A percentile compares a stretch with the other conserved stretches of the same genome.
phyloP scores from a whole-genome alignment of 2,888 invertebrate species.

The Drosophila sordidula region DNA sequence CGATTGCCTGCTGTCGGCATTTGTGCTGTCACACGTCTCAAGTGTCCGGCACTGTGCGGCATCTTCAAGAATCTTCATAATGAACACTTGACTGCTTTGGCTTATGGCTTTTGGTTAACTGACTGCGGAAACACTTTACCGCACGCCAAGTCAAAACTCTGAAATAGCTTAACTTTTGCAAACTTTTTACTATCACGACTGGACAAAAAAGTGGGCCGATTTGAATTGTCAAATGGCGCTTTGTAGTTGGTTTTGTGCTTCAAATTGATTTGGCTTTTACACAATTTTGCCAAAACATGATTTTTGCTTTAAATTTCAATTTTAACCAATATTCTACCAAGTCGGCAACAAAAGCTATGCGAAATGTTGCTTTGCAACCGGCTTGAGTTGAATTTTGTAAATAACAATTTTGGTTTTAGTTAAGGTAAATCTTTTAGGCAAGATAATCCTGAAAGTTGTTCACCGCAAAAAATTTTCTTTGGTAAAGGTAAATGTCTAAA shows the following conservation, averaged over 20 bases:
- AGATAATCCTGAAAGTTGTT: too few species aligned
- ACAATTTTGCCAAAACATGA: background rate
- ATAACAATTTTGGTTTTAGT: too few species aligned
- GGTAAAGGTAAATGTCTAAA: too few species aligned
- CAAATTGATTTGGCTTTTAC: constrained; percentile 11
- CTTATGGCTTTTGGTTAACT: constrained; percentile 44
- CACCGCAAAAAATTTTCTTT: too few species aligned
- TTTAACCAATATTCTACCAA: too few species aligned
- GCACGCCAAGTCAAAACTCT: constrained; percentile 53
- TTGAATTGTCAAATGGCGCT: constrained; percentile 4
- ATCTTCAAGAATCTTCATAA: constrained; percentile 46
- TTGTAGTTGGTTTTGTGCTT: constrained; percentile 1
- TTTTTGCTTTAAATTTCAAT: background rate
- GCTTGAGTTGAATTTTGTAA: too few species aligned
- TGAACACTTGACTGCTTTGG: constrained; percentile 66
- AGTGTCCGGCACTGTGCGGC: constrained; percentile 9
- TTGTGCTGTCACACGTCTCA: constrained; percentile 25
- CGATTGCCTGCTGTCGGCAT: background rate
- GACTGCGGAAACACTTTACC: constrained; percentile 37
- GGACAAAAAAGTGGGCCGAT: constrained; percentile 4
- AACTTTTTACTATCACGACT: constrained; percentile 23
- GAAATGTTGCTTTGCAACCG: too few species aligned
- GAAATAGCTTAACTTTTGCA: constrained; percentile 23
- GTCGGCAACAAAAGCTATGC: too few species aligned
- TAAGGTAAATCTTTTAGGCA: too few species aligned